Base-by-base conservation (phyloP, 2,888 invertebrate genomes). In the Chydorus sphaericus region DNA sequence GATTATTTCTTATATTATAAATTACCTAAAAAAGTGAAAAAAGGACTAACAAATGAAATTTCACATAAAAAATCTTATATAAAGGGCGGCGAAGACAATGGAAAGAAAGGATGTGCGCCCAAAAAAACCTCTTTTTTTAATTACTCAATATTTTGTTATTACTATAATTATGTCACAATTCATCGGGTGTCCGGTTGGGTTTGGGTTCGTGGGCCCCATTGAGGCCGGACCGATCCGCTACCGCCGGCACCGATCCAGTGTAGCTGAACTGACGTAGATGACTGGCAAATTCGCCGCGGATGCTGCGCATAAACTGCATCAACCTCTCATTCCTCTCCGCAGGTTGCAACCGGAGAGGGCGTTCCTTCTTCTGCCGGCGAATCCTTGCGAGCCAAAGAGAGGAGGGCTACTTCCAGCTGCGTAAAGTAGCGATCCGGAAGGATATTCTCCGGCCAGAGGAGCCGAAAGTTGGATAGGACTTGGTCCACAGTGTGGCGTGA, bases 101-200 rank as follows among this genome's bases (percentile, higher is more conserved):
- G n/a, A n/a, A n/a, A n/a, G n/a, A n/a, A n/a, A n/a, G n/a, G n/a
- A n/a, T n/a, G n/a, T n/a, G n/a, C n/a, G n/a, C n/a, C n/a, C n/a
- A n/a, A n/a, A n/a, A n/a, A n/a, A n/a, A n/a, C n/a, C n/a, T n/a
- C n/a, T n/a, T n/a, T n/a, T n/a, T n/a, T n/a, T n/a, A n/a, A n/a
- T n/a, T n/a, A n/a, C n/a, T n/a, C n/a, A n/a, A n/a, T n/a, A n/a
- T n/a, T n/a, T n/a, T n/a, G n/a, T n/a, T n/a, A n/a, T n/a, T n/a
- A n/a, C n/a, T n/a, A n/a, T n/a, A n/a, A n/a, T n/a, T n/a, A n/a
- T n/a, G 36, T 50, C 18, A 50, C 18, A 50, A 50, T 31, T 50
- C 50, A 16, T 50, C 50, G 6, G 50, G 50, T n/a, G 50, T 50
- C 16, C 50, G 50, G 50, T 31, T 50, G 16, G 50, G 50, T 50